Conservation (phyloP, 2,113 vertebrate species). For the Arothron firmamentum region DNA sequence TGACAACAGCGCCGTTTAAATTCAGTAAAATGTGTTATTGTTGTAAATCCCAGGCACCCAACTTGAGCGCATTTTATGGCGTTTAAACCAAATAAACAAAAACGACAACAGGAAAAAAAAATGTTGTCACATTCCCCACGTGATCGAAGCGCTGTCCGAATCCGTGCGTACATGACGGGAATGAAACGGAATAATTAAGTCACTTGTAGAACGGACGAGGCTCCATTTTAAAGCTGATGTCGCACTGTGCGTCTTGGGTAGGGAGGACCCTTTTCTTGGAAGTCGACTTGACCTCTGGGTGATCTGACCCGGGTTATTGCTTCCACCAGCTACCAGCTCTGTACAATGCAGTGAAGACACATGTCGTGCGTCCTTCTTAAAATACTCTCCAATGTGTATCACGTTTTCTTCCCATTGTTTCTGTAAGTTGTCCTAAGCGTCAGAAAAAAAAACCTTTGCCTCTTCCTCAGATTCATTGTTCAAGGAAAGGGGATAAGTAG, state of each 20-base stretch:
- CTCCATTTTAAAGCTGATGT: constrained; percentile 35
- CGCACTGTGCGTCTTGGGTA: constrained; percentile 43
- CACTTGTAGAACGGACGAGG: constrained; percentile 31
- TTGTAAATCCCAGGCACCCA: not conserved
- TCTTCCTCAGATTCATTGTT: constrained; percentile 68
- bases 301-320: constrained; percentile 52
- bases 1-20: constrained; percentile 18
- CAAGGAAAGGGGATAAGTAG: constrained; percentile 63
- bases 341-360: constrained; percentile 47
- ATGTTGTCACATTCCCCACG: constrained; percentile 11
- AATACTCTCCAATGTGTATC: constrained; percentile 42
- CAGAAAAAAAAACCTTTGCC: constrained; percentile 28
- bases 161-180: constrained; percentile 9
- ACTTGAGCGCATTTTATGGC: not conserved
- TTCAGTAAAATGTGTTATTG: not conserved
- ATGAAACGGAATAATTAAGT: constrained; percentile 34
- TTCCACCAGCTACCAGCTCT: constrained; percentile 40
- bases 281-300: constrained; percentile 56
- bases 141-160: constrained; percentile 3
- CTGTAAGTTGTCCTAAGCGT: constrained; percentile 57
- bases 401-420: constrained; percentile 55
- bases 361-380: constrained; percentile 38
- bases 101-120: not conserved
- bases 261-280: constrained; percentile 39
- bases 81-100: too few species aligned